Percentiles rank a stretch among this genome's conserved stretches.
phyloP scores from a whole-genome alignment of 1,140 invertebrate genomes.

The Triops cancriformis region DNA sequence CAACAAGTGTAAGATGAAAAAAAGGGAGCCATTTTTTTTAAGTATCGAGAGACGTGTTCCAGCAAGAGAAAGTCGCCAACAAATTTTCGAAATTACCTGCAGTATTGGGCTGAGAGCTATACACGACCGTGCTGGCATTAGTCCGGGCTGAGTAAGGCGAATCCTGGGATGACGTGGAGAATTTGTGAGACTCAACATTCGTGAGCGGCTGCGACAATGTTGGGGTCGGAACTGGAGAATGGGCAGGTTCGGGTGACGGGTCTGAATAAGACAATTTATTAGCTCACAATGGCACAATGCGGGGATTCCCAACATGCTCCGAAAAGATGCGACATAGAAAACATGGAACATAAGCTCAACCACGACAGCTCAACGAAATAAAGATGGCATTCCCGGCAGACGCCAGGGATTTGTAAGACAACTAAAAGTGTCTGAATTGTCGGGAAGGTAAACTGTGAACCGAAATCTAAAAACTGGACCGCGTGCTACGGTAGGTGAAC shows the following conservation, averaged over 20 bases:
- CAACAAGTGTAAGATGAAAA: neutral
- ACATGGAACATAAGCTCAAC: neutral
- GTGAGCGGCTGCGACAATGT: conserved; percentile 34
- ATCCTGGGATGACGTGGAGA: conserved; percentile 38
- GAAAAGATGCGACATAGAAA: neutral
- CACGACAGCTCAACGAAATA: neutral
- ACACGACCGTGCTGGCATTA: conserved; percentile 67
- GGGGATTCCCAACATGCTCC: neutral
- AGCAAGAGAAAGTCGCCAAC: neutral
- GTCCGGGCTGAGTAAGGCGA: conserved; percentile 61
- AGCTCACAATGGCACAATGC: neutral
- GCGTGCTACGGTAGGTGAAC: neutral
- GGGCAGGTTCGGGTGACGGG: conserved; percentile 2
- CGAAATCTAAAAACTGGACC: neutral
- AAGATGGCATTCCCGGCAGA: neutral
- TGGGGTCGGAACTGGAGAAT: conserved; percentile 22
- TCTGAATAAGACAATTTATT: conserved; percentile 3
- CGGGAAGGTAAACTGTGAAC: neutral
- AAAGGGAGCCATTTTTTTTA: neutral
- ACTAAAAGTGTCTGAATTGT: neutral
- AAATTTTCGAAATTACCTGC: conserved; percentile 27
- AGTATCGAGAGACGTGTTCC: neutral
- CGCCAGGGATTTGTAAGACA: neutral
- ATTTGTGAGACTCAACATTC: conserved; percentile 18
- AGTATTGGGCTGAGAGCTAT: conserved; percentile 52